These are phyloP conservation scores for Pelodiscus sinensis DNA, from an alignment of 2,113 vertebrate species.

Conservation along the genomic window DNA sequence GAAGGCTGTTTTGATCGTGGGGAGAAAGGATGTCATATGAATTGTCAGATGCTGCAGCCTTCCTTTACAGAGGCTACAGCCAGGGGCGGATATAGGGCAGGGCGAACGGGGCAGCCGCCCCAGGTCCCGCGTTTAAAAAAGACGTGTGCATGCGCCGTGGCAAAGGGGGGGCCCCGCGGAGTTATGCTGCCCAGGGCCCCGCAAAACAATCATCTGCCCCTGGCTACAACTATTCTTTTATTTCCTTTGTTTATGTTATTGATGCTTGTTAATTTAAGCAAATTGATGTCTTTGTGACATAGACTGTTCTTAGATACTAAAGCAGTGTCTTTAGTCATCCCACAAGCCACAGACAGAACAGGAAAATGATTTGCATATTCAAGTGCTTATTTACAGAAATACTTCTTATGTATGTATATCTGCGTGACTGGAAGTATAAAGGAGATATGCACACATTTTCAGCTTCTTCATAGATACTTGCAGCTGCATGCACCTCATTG, in stretches of 20 bases:
- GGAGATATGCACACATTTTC: neutral
- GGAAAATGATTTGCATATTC: too few species aligned
- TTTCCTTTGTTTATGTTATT: accelerated
- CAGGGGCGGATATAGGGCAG: too few species aligned
- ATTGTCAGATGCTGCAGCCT: neutral
- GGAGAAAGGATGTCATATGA: neutral
- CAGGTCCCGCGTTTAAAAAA: too few species aligned
- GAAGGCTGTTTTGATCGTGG: neutral
- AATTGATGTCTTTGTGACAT: neutral
- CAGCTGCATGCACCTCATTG: neutral
- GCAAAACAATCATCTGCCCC: too few species aligned
- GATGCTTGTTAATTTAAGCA: neutral
- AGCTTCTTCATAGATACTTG: neutral
- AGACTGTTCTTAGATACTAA: neutral
- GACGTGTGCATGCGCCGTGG: too few species aligned
- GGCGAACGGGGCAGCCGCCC: too few species aligned
- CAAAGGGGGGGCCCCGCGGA: too few species aligned
- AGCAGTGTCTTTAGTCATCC: neutral
- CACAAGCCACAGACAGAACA: neutral
- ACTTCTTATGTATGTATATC: too few species aligned
- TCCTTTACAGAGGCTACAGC: neutral
- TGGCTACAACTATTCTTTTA: neutral
- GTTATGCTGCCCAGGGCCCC: too few species aligned
- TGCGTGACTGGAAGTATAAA: accelerated
- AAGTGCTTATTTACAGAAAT: too few species aligned